Percentiles rank a stretch among this genome's conserved stretches.
Conservation (phyloP, 2,797 vertebrate species). For the Morus bassanus region DNA sequence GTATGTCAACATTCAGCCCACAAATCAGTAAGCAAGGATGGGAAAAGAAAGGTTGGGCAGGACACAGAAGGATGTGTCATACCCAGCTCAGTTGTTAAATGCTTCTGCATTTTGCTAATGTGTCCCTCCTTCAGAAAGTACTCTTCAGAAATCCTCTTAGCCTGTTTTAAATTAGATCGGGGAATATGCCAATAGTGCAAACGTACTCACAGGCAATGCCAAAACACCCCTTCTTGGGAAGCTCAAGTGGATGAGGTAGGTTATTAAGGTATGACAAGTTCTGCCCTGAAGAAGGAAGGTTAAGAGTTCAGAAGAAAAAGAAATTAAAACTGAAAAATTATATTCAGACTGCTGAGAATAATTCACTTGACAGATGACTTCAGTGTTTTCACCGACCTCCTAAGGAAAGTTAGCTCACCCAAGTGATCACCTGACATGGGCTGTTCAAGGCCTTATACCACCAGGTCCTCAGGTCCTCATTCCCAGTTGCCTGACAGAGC, state of each 20-base stretch:
- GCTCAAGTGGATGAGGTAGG: neutral
- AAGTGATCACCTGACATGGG: neutral
- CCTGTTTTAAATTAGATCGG: neutral
- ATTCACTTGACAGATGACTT: neutral
- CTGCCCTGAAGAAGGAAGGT: neutral
- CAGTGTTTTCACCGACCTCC: neutral
- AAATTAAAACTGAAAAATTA: neutral
- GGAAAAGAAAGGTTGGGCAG: neutral
- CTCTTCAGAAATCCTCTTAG: neutral
- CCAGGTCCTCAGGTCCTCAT: neutral
- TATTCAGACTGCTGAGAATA: neutral
- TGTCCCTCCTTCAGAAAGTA: constrained; percentile 11
- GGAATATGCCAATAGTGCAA: neutral
- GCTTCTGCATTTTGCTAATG: neutral
- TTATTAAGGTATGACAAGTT: neutral
- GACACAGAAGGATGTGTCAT: neutral
- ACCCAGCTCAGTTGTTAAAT: neutral
- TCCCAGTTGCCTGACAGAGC: neutral
- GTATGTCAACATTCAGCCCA: neutral
- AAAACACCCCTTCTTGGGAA: neutral
- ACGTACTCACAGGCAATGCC: neutral
- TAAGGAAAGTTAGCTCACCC: neutral
- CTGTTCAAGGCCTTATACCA: neutral
- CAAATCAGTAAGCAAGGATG: neutral
- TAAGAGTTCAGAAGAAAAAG: neutral